A percentile compares a stretch with the other conserved stretches of the same genome.
phyloP scores from a whole-genome alignment of 1,140 invertebrate species.

The Drosophila pseudoobscura region DNA sequence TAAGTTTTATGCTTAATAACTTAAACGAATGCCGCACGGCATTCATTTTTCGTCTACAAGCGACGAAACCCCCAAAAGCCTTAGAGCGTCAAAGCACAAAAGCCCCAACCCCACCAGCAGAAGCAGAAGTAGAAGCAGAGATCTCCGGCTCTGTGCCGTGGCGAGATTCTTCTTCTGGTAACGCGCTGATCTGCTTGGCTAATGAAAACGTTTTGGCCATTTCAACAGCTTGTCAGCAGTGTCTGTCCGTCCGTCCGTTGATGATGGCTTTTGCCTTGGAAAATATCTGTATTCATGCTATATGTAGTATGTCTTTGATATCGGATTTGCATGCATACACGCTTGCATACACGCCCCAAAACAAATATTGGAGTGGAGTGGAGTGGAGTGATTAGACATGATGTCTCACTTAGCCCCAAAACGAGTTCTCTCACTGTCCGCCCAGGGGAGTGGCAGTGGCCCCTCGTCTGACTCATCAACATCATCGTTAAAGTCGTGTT shows the following conservation, averaged over 20 bases:
- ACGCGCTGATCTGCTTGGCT: constrained; percentile 18
- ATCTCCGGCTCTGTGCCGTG: not conserved
- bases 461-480: constrained; percentile 27
- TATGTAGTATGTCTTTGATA: constrained; percentile 19
- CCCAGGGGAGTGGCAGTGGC: constrained; percentile 34
- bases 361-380: constrained; percentile 16
- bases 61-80: constrained; percentile 1
- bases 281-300: constrained; percentile 12
- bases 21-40: constrained; percentile 69
- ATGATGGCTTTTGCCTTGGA: constrained; percentile 60
- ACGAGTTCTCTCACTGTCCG: constrained; percentile 13
- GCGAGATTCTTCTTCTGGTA: constrained; percentile 33
- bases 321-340: constrained; percentile 42
- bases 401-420: constrained; percentile 42
- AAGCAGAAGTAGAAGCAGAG: too few relatives aligned
- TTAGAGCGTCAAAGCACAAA: too few relatives aligned
- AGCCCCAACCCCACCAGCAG: too few relatives aligned
- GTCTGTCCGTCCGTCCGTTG: constrained; percentile 16
- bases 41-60: constrained; percentile 59
- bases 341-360: constrained; percentile 13
- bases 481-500: constrained; percentile 2
- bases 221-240: constrained; percentile 65
- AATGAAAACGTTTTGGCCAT: constrained; percentile 74
- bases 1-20: constrained; percentile 75
- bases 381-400: constrained; percentile 19